phyloP scores from a whole-genome alignment of 2,888 invertebrate species.

The Loripinus fragilis region DNA sequence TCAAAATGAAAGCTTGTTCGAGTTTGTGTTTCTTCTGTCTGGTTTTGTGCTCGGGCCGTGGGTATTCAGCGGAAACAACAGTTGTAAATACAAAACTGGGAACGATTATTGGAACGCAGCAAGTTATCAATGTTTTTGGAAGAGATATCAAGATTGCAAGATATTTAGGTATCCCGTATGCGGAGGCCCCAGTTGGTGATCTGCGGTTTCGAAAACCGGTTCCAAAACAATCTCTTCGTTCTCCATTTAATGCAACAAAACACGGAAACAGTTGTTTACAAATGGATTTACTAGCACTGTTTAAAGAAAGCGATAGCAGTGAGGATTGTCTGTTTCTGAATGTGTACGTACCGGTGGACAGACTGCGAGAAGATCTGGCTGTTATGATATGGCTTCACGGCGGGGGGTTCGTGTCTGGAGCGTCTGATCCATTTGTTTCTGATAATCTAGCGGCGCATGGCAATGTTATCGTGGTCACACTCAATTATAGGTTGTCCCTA shows the following conservation, averaged over 20 bases:
- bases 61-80: no score
- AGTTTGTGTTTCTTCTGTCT: no score
- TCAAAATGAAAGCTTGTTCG: no score
- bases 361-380: neutral
- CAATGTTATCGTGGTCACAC: neutral
- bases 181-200: neutral
- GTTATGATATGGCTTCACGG: neutral
- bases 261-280: neutral
- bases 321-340: neutral
- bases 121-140: neutral
- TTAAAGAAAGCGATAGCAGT: neutral
- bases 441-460: neutral
- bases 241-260: conserved; percentile 1
- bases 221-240: neutral
- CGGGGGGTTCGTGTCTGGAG: neutral
- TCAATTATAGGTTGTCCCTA: neutral
- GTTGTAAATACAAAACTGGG: neutral
- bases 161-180: conserved; percentile 1
- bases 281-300: neutral
- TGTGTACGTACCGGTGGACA: neutral
- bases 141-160: neutral
- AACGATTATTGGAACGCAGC: neutral
- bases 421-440: neutral
- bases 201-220: neutral
- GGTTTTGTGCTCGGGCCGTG: no score